Evolutionary conservation across 2,797 vertebrate species (phyloP).

Genomic region (Ptychobarbus kaznakovi): DNA sequence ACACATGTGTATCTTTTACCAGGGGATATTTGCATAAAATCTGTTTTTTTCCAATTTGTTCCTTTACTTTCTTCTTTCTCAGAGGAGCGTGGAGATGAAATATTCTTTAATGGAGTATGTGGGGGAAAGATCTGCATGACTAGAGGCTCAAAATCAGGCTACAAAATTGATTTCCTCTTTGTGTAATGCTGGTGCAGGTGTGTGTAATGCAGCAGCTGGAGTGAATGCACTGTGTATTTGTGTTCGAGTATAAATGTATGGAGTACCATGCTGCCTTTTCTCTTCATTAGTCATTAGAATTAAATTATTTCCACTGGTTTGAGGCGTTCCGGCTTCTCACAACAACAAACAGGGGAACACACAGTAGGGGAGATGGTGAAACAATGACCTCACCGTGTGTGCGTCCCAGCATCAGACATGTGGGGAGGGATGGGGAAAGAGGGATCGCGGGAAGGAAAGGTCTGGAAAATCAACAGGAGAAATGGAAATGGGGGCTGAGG

Average conservation of each 20-base stretch:
- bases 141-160: background rate
- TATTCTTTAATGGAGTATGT: background rate
- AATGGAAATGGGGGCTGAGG: slow-evolving; percentile 19
- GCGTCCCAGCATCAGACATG: slow-evolving; percentile 34
- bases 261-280: background rate
- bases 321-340: background rate
- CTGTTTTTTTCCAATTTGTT: background rate
- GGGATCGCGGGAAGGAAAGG: background rate
- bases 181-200: background rate
- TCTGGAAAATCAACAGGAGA: slow-evolving; percentile 18
- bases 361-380: slow-evolving; percentile 68
- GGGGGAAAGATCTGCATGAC: background rate
- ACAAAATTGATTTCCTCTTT: background rate
- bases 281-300: slow-evolving; percentile 1
- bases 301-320: background rate
- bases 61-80: background rate
- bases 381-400: slow-evolving; percentile 54
- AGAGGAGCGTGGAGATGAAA: background rate
- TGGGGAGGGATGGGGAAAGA: background rate
- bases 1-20: slow-evolving; percentile 42
- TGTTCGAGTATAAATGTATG: background rate
- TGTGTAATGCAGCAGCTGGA: background rate
- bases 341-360: slow-evolving; percentile 69
- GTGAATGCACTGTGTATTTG: background rate
- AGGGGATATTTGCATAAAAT: slow-evolving; percentile 41